Percentiles rank a stretch among this genome's conserved stretches.
Conservation (phyloP, 2,888 invertebrate genomes). For the Ormyrus rosae region DNA sequence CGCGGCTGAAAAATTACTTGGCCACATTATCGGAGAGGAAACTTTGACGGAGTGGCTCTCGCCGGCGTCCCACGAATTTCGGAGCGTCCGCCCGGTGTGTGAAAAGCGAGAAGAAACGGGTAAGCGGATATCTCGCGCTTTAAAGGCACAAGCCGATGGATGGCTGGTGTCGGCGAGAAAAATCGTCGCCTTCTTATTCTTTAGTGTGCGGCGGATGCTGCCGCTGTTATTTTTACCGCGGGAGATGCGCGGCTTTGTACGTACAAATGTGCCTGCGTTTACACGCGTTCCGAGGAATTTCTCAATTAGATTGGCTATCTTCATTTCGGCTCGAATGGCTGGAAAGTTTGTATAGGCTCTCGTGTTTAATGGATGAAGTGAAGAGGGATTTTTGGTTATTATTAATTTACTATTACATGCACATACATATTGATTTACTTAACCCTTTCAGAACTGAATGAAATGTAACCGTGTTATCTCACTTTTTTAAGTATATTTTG, state of each 20-base stretch:
- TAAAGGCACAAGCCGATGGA: slow-evolving; percentile 19
- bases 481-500: too few relatives aligned
- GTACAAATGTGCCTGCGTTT: slow-evolving; percentile 19
- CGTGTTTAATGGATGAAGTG: too few relatives aligned
- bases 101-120: slow-evolving; percentile 29
- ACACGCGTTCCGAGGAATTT: neutral
- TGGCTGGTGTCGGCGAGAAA: slow-evolving; percentile 38
- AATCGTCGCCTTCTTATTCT: slow-evolving; percentile 26
- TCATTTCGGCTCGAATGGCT: neutral
- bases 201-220: slow-evolving; percentile 1
- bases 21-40: slow-evolving; percentile 21
- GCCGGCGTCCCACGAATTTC: slow-evolving; percentile 30
- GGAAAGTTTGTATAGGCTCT: too few relatives aligned
- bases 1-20: slow-evolving; percentile 24
- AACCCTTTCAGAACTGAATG: too few relatives aligned
- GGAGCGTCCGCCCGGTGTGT: neutral
- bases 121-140: slow-evolving; percentile 32
- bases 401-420: too few relatives aligned
- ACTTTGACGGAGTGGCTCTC: slow-evolving; percentile 6
- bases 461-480: too few relatives aligned
- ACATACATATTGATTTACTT: too few relatives aligned
- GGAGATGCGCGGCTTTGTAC: neutral
- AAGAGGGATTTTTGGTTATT: too few relatives aligned
- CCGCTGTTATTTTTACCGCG: slow-evolving; percentile 14
- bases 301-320: slow-evolving; percentile 24